Evolutionary conservation across 2,113 vertebrate genomes (phyloP).

Genomic region (Aspiorhynchus laticeps): DNA sequence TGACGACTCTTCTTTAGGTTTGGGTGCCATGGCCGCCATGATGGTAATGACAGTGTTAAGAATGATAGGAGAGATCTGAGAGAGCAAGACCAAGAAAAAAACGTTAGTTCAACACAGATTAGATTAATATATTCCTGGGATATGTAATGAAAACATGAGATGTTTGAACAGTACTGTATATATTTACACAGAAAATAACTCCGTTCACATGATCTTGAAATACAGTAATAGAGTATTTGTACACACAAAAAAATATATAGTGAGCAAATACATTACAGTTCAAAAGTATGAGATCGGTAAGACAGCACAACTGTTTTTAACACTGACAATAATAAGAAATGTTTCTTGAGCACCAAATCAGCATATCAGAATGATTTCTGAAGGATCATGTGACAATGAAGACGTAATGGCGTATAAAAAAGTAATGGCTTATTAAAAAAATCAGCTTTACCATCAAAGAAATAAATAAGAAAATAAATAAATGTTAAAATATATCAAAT

Average conservation of each 20-base stretch:
- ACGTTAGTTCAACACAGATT: background rate
- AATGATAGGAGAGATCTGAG: constrained; percentile 93
- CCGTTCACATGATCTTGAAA: background rate
- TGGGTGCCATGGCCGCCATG: constrained; percentile 83
- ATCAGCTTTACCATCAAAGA: background rate
- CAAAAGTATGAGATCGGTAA: background rate
- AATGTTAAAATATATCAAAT: background rate
- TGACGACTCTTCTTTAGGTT: constrained; percentile 70
- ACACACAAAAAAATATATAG: background rate
- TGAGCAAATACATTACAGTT: background rate
- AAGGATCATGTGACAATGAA: background rate
- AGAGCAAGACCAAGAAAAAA: background rate
- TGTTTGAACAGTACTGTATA: background rate
- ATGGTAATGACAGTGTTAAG: constrained; percentile 93
- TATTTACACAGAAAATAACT: background rate
- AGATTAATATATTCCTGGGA: background rate
- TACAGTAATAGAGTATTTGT: background rate
- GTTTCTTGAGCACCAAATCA: background rate
- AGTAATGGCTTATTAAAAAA: background rate
- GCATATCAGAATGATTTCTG: background rate
- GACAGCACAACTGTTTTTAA: background rate
- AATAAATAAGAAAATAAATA: background rate
- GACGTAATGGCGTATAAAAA: background rate
- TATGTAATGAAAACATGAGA: background rate
- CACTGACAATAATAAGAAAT: background rate